Percentiles rank a stretch among this genome's conserved stretches.
These are phyloP conservation scores for Drosophila multiciliata DNA, from an alignment of 2,888 invertebrate genomes.

Conservation along the genomic window DNA sequence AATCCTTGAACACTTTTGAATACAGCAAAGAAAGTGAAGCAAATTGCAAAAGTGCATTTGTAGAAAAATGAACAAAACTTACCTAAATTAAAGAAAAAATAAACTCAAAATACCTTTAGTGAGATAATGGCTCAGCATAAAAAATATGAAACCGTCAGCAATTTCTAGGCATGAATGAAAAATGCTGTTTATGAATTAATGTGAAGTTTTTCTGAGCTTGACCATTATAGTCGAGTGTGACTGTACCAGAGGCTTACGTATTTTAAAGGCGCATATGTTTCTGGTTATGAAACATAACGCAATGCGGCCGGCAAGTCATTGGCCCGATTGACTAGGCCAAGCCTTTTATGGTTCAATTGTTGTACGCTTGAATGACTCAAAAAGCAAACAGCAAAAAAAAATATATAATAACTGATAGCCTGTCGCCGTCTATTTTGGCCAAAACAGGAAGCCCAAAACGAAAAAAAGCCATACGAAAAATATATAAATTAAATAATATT, in stretches of 20 bases:
- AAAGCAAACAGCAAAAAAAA: background rate
- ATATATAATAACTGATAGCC: constrained; percentile 14
- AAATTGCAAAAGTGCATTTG: background rate
- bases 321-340: constrained; percentile 12
- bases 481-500: background rate
- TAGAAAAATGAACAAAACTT: background rate
- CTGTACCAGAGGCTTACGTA: constrained; percentile 8
- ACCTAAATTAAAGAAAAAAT: background rate
- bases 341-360: constrained; percentile 44
- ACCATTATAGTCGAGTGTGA: constrained; percentile 24
- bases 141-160: background rate
- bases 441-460: constrained; percentile 36
- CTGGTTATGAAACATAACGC: constrained; percentile 21
- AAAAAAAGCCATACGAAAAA: constrained; percentile 13
- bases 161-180: background rate
- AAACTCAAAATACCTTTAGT: background rate
- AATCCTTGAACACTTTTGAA: background rate
- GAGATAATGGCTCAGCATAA: background rate
- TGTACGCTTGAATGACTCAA: constrained; percentile 44
- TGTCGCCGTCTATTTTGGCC: constrained; percentile 38
- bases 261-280: constrained; percentile 22
- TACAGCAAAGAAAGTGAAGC: background rate
- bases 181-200: too few species aligned
- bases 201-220: too few species aligned
- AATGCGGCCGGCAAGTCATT: constrained; percentile 30